Conservation (phyloP, 64 coral and sea anemone genomes). For the Dendrophyllia cribrosa region DNA sequence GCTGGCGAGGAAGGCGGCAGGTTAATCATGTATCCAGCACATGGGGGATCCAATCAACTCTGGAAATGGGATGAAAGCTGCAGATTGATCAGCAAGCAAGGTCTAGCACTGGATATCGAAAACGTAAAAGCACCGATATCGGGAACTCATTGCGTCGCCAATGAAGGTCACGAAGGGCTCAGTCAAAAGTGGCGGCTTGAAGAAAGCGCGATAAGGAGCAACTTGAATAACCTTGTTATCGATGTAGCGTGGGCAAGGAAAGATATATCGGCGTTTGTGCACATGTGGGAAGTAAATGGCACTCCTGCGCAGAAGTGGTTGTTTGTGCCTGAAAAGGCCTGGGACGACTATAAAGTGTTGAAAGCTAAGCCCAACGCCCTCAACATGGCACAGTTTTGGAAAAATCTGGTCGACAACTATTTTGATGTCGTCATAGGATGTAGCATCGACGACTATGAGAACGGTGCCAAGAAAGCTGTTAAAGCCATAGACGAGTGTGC, state of each 20-base stretch:
- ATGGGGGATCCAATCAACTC: background rate
- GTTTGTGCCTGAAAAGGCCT: constrained; percentile 8
- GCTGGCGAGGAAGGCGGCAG: background rate
- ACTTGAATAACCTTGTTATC: constrained; percentile 1
- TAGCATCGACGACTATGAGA: constrained; percentile 6
- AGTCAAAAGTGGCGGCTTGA: constrained; percentile 31
- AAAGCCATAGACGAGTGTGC: constrained; percentile 18
- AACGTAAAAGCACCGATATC: background rate
- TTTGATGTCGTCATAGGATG: constrained; percentile 45
- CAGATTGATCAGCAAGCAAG: constrained; percentile 30
- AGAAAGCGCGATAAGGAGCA: constrained; percentile 1
- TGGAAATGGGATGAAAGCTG: constrained; percentile 36
- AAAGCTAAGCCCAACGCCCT: constrained; percentile 9
- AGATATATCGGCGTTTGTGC: background rate
- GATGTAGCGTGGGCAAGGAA: background rate
- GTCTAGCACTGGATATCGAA: constrained; percentile 20
- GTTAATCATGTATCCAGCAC: background rate
- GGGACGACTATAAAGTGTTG: constrained; percentile 23
- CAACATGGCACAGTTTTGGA: constrained; percentile 41
- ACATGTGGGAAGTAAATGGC: background rate
- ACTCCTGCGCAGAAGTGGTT: background rate
- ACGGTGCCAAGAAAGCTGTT: background rate
- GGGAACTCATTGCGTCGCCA: constrained; percentile 9
- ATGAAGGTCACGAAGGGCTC: constrained; percentile 4
- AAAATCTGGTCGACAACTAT: constrained; percentile 27